phyloP scores from a whole-genome alignment of 2,888 invertebrate species.

The Actias luna region DNA sequence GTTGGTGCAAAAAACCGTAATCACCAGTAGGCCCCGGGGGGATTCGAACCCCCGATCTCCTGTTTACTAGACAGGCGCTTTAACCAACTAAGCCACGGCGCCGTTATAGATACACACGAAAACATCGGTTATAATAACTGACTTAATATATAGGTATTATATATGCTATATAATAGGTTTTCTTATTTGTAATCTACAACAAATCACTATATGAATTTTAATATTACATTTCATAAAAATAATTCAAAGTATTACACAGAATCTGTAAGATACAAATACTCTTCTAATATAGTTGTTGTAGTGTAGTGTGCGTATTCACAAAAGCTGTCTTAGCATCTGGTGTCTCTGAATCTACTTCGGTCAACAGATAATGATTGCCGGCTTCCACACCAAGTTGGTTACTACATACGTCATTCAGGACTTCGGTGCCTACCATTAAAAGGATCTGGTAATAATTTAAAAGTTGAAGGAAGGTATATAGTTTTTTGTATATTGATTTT shows the following conservation, averaged over 20 bases:
- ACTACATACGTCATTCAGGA: conserved; percentile 72
- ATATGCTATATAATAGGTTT: background rate
- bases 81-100: conserved; percentile 83
- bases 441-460: conserved; percentile 38
- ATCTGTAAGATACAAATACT: background rate
- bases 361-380: conserved; percentile 84
- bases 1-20: conserved; percentile 10
- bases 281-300: background rate
- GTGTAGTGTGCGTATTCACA: background rate
- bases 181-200: background rate
- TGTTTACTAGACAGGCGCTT: conserved; percentile 82
- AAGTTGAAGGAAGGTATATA: background rate
- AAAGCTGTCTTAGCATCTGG: background rate
- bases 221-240: background rate
- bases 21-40: conserved; percentile 72
- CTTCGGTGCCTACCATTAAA: conserved; percentile 68
- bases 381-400: conserved; percentile 84
- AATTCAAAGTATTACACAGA: background rate
- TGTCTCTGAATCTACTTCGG: background rate
- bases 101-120: conserved; percentile 42
- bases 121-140: conserved; percentile 29
- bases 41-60: conserved; percentile 82
- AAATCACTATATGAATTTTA: background rate
- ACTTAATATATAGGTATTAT: background rate
- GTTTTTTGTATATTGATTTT: conserved; percentile 12